These are phyloP conservation scores for Zelostemma sp. DNA, from an alignment of 1,140 invertebrate genomes.

Conservation along the genomic window DNA sequence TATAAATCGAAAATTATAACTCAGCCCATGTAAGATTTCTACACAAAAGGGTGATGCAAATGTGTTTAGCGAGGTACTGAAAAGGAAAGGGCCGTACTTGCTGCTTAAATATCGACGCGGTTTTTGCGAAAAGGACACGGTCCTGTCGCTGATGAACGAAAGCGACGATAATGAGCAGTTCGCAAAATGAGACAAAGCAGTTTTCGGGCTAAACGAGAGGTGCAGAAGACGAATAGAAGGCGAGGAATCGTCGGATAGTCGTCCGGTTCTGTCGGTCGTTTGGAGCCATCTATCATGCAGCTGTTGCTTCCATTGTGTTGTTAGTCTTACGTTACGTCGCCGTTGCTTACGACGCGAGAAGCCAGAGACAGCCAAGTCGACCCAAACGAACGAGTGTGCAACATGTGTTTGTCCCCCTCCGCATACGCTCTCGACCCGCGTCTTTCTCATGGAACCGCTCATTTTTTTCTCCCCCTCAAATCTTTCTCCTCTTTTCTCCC, in stretches of 20 bases:
- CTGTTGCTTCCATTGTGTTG: slow-evolving; percentile 70
- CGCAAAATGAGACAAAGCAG: slow-evolving; percentile 39
- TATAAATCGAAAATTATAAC: too few species aligned
- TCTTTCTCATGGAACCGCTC: slow-evolving; percentile 12
- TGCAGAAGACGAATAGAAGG: slow-evolving; percentile 46
- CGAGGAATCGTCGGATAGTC: slow-evolving; percentile 45
- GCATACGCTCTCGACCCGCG: slow-evolving; percentile 8
- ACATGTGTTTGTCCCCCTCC: slow-evolving; percentile 63
- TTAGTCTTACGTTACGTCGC: slow-evolving; percentile 64
- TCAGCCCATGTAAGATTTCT: too few species aligned
- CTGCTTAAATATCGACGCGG: neutral
- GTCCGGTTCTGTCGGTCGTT: slow-evolving; percentile 48
- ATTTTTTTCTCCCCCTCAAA: slow-evolving; percentile 9
- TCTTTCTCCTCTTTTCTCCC: slow-evolving; percentile 23
- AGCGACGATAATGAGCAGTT: slow-evolving; percentile 41
- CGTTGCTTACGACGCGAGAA: slow-evolving; percentile 28
- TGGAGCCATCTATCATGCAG: slow-evolving; percentile 68
- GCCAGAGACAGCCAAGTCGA: slow-evolving; percentile 16
- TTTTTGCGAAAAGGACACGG: neutral
- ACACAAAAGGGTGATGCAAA: too few species aligned
- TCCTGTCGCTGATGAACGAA: neutral
- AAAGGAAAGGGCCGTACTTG: too few species aligned
- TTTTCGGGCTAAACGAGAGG: slow-evolving; percentile 19
- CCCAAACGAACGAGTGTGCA: slow-evolving; percentile 58
- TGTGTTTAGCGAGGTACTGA: too few species aligned